phyloP scores from a whole-genome alignment of 2,888 invertebrate species.

The Pharmacophagus antenor region DNA sequence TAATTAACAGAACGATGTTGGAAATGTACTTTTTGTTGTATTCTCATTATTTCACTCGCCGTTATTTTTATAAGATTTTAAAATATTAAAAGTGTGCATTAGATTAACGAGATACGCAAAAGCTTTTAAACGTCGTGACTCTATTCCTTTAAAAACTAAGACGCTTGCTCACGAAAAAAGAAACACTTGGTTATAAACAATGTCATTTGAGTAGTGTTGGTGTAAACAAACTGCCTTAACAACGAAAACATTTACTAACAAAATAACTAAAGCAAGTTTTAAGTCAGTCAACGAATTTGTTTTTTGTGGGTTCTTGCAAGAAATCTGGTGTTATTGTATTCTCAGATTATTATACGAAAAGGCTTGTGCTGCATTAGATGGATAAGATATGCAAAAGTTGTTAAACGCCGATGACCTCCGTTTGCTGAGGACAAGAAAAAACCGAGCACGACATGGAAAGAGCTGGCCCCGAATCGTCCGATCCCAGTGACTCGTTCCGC shows the following conservation, averaged over 20 bases:
- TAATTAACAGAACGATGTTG: conserved; percentile 8
- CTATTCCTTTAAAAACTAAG: conserved; percentile 35
- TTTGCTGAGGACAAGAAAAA: conserved; percentile 53
- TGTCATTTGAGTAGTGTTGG: neutral
- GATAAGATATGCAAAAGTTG: conserved; percentile 26
- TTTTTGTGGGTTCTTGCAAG: conserved; percentile 7
- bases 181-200: neutral
- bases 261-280: conserved; percentile 20
- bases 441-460: conserved; percentile 51
- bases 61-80: neutral
- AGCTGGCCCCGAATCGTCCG: conserved; percentile 32
- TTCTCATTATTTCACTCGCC: conserved; percentile 1
- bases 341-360: conserved; percentile 3
- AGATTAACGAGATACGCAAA: conserved; percentile 21
- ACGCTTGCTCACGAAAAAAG: neutral
- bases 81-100: conserved; percentile 14
- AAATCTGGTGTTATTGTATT: conserved; percentile 6
- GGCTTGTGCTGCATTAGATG: conserved; percentile 23
- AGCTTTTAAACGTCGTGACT: conserved; percentile 24
- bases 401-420: conserved; percentile 36
- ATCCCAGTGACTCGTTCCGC: conserved; percentile 48
- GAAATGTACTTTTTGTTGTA: conserved; percentile 7
- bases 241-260: conserved; percentile 4
- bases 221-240: neutral
- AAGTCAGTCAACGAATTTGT: conserved; percentile 7